Percentiles rank a stretch among this genome's conserved stretches.
Conservation (phyloP, 2,113 vertebrate species). For the Elaphurus davidianus region DNA sequence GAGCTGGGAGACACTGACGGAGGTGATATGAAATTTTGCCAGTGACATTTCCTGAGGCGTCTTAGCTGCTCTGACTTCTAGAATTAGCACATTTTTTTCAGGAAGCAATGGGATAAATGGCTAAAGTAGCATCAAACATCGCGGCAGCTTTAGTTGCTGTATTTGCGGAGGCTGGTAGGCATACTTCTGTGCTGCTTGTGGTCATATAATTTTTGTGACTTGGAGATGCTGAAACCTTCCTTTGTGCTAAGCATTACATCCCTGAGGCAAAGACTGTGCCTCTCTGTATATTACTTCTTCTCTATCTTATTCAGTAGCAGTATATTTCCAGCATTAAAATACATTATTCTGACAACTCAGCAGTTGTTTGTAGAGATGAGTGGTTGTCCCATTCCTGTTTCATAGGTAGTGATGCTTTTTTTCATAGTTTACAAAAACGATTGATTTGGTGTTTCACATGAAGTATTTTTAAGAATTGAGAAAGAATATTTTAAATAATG, state of each 20-base stretch:
- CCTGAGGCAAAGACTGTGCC: background rate
- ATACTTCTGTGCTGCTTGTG: background rate
- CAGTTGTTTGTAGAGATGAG: background rate
- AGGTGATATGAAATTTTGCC: background rate
- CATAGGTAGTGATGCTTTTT: background rate
- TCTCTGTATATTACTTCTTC: background rate
- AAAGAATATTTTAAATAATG: background rate
- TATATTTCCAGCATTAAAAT: background rate
- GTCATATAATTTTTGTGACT: background rate
- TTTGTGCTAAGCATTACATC: background rate
- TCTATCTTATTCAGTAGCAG: background rate
- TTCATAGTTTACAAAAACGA: background rate
- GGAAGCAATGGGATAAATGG: background rate
- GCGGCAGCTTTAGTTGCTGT: background rate
- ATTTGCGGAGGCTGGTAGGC: background rate
- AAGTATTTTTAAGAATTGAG: background rate
- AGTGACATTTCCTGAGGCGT: background rate
- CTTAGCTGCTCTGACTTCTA: background rate
- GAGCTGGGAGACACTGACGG: background rate
- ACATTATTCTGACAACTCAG: background rate
- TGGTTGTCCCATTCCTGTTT: background rate
- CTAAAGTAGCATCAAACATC: background rate
- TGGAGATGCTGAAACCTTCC: background rate
- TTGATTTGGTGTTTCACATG: background rate
- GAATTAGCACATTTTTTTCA: background rate